Conservation (phyloP, 2,888 invertebrate genomes). For the Priocnemis perturbator region DNA sequence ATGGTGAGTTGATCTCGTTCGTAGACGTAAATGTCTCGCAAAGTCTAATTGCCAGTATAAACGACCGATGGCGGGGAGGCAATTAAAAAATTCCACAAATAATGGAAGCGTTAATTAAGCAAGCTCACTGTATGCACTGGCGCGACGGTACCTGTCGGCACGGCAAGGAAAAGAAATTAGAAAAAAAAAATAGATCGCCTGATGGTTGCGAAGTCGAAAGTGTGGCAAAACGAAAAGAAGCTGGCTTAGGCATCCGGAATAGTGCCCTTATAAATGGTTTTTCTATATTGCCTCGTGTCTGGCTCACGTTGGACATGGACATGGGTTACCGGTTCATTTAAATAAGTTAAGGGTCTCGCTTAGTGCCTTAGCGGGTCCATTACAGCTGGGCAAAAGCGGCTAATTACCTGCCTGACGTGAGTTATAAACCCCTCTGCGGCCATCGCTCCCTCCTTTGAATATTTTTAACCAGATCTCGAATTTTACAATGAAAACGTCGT, state of each 20-base stretch:
- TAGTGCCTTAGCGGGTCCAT: conserved; percentile 73
- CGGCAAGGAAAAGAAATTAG: conserved; percentile 14
- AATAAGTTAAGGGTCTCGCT: conserved; percentile 75
- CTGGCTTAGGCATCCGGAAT: conserved; percentile 65
- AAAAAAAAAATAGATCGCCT: conserved; percentile 51
- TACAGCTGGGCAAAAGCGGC: conserved; percentile 75
- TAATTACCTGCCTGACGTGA: conserved; percentile 76
- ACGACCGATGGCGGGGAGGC: neutral
- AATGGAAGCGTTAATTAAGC: conserved; percentile 25
- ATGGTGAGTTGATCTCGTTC: no score
- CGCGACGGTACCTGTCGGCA: conserved; percentile 49
- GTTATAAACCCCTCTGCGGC: conserved; percentile 71
- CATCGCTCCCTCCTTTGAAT: conserved; percentile 59
- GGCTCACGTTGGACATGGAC: conserved; percentile 70
- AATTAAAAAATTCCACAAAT: conserved; percentile 23
- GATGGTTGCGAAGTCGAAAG: conserved; percentile 54
- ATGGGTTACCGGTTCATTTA: conserved; percentile 75
- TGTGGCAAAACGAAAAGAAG: conserved; percentile 58
- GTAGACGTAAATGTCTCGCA: neutral
- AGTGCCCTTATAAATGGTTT: conserved; percentile 74
- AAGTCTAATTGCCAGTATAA: neutral
- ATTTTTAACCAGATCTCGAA: conserved; percentile 64
- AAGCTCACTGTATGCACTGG: conserved; percentile 28
- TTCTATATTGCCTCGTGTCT: conserved; percentile 74
- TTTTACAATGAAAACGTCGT: conserved; percentile 59